These are phyloP conservation scores for Chauna torquata DNA, from an alignment of 2,113 vertebrate genomes.

Conservation along the genomic window DNA sequence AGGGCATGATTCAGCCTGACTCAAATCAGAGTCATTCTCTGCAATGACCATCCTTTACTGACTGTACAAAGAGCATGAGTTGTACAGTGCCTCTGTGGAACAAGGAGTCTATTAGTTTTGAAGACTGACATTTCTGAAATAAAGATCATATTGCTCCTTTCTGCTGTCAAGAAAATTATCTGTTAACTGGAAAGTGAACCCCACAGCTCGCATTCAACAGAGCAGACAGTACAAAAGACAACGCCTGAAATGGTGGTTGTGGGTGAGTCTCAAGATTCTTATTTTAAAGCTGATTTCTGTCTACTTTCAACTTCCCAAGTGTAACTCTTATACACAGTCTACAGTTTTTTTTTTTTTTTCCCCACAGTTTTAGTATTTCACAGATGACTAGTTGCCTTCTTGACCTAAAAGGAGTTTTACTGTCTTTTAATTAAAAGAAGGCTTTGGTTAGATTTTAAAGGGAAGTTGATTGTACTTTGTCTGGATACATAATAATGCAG, in stretches of 20 bases:
- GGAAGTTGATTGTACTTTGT: background rate
- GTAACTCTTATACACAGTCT: background rate
- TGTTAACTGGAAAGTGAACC: background rate
- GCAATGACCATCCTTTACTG: background rate
- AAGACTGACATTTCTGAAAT: background rate
- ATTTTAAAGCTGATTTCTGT: background rate
- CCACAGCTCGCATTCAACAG: background rate
- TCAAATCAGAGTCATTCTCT: background rate
- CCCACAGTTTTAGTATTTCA: rapidly evolving
- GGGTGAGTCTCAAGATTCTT: background rate
- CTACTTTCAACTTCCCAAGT: background rate
- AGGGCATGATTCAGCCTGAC: background rate
- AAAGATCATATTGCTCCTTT: background rate
- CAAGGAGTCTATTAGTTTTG: background rate
- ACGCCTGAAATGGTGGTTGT: background rate
- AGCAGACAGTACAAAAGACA: background rate
- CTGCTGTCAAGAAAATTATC: background rate
- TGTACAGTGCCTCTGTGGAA: background rate
- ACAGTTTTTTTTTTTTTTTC: background rate
- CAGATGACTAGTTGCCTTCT: background rate
- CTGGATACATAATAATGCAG: background rate
- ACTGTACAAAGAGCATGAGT: background rate
- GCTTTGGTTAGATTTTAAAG: background rate
- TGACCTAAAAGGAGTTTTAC: background rate
- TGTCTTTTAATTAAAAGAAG: background rate